Evolutionary conservation across 2,797 vertebrate genomes (phyloP).

Genomic region (Arremon aurantiirostris): DNA sequence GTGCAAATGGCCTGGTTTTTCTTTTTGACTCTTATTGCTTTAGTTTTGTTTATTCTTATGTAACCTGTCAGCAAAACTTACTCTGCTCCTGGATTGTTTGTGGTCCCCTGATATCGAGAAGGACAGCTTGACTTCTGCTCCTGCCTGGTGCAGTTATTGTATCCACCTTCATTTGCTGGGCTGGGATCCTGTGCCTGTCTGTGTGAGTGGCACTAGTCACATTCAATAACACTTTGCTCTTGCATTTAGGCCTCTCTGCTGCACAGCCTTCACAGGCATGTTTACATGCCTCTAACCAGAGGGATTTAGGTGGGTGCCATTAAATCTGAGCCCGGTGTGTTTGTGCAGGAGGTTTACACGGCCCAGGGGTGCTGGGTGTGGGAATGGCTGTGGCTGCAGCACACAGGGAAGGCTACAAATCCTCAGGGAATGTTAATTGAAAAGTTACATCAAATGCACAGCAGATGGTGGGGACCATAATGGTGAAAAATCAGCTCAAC

Average conservation of each 20-base stretch:
- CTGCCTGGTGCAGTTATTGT: slow-evolving; percentile 26
- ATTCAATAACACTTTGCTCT: slow-evolving; percentile 40
- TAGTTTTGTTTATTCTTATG: slow-evolving; percentile 69
- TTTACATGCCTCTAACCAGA: not conserved
- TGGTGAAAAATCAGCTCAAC: not conserved
- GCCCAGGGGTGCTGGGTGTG: not conserved
- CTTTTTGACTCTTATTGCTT: slow-evolving; percentile 47
- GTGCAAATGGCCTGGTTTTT: slow-evolving; percentile 56
- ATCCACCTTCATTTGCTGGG: not conserved
- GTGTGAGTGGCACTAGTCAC: slow-evolving; percentile 53
- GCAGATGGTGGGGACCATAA: not conserved
- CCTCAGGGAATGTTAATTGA: not conserved
- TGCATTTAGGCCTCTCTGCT: not conserved
- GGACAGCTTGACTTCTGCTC: slow-evolving; percentile 63
- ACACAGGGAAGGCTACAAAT: accelerated
- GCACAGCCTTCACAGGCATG: not conserved
- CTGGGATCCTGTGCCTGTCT: slow-evolving; percentile 50
- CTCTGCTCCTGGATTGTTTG: slow-evolving; percentile 12
- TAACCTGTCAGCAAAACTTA: slow-evolving; percentile 64
- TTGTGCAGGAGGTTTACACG: not conserved
- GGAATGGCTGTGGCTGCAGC: not conserved
- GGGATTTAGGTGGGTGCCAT: not conserved
- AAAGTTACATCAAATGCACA: not conserved
- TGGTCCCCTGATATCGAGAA: slow-evolving; percentile 50
- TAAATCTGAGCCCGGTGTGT: not conserved